phyloP scores from a whole-genome alignment of 2,113 vertebrate species.

The Castor canadensis region DNA sequence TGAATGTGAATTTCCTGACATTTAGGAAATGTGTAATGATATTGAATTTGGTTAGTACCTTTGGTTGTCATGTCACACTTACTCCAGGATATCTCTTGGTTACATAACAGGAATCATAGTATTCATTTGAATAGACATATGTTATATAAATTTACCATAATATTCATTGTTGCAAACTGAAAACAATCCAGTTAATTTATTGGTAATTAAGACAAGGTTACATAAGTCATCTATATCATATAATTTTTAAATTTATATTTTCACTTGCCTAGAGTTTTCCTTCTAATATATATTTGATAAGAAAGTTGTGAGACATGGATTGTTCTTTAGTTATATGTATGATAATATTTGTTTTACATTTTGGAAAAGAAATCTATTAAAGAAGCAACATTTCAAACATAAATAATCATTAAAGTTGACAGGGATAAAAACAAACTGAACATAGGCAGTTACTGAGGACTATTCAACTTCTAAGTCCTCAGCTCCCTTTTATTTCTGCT shows the following conservation, averaged over 20 bases:
- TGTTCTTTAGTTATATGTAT: neutral
- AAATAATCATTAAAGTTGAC: neutral
- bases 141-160: no score
- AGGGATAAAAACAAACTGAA: neutral
- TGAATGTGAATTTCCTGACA: neutral
- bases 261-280: neutral
- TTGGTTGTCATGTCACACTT: neutral
- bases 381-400: neutral
- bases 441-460: neutral
- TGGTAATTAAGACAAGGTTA: no score
- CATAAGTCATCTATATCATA: fast-evolving
- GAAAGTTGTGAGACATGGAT: neutral
- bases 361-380: neutral
- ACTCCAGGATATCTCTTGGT: neutral
- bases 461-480: neutral
- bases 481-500: neutral
- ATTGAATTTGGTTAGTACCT: neutral
- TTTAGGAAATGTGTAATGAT: neutral
- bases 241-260: neutral
- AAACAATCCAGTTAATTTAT: no score
- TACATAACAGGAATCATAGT: neutral
- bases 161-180: no score
- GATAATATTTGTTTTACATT: neutral
- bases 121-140: no score
- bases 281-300: neutral